Evolutionary conservation across 1,140 invertebrate genomes (phyloP).

Genomic region (Hypothenemus hampei): DNA sequence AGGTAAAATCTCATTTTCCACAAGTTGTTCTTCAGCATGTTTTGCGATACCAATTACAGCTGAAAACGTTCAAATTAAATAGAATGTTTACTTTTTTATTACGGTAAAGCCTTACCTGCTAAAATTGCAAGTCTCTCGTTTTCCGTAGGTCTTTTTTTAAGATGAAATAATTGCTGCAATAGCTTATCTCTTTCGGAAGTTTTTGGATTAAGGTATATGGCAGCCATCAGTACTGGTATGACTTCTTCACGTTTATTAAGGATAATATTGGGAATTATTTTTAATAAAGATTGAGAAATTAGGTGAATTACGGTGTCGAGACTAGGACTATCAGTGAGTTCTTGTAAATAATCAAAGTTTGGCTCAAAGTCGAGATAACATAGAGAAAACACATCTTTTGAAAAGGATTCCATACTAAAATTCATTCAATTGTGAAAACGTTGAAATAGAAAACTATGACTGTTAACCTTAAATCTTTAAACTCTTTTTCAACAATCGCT

Average conservation of each 20-base stretch:
- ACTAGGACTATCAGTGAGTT: no score
- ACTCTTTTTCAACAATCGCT: constrained; percentile 10
- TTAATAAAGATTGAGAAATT: constrained; percentile 50
- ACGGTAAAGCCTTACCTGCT: constrained; percentile 46
- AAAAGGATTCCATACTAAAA: constrained; percentile 39
- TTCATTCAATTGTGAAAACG: constrained; percentile 2
- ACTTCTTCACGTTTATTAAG: constrained; percentile 67
- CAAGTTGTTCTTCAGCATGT: constrained; percentile 49
- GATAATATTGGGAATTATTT: constrained; percentile 65
- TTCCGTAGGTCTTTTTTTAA: constrained; percentile 69
- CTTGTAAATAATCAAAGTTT: constrained; percentile 40
- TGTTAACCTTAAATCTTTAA: constrained; percentile 12
- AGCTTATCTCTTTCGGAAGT: constrained; percentile 59
- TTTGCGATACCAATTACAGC: constrained; percentile 61
- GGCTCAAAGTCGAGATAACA: constrained; percentile 46
- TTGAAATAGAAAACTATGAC: not conserved
- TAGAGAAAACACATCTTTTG: constrained; percentile 49
- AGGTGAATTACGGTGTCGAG: constrained; percentile 47
- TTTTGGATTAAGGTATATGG: constrained; percentile 60
- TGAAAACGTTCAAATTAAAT: constrained; percentile 17
- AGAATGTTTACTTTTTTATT: not conserved
- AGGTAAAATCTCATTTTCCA: constrained; percentile 67
- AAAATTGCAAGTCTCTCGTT: constrained; percentile 66
- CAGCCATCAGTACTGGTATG: constrained; percentile 64
- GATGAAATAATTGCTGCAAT: constrained; percentile 66